Evolutionary conservation across 2,113 vertebrate species (phyloP).

Genomic region (Podarcis raffonei): DNA sequence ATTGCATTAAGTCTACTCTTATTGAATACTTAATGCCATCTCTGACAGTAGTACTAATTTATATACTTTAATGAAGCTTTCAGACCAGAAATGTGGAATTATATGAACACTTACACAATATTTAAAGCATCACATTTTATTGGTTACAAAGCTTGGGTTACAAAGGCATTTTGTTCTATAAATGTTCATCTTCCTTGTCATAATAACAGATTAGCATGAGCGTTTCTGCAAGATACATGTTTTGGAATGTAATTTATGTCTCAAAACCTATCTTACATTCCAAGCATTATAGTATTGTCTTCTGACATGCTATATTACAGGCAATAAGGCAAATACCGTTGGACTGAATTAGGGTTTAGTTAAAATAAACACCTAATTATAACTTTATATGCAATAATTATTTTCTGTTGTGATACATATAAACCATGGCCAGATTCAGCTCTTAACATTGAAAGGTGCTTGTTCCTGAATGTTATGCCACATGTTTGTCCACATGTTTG

Average conservation of each 20-base stretch:
- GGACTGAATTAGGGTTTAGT: not conserved
- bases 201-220: constrained; percentile 28
- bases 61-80: constrained; percentile 86
- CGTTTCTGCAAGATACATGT: constrained; percentile 21
- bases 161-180: constrained; percentile 41
- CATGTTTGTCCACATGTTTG: not conserved
- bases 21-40: constrained; percentile 86
- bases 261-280: constrained; percentile 43
- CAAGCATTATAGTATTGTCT: constrained; percentile 5
- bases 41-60: constrained; percentile 82
- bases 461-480: not conserved
- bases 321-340: constrained; percentile 22
- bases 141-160: constrained; percentile 56
- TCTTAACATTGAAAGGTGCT: not conserved
- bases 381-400: constrained; percentile 17
- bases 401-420: not conserved
- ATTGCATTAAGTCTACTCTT: constrained; percentile 86
- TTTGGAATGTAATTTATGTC: constrained; percentile 24
- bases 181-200: constrained; percentile 33
- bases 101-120: constrained; percentile 64
- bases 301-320: not conserved
- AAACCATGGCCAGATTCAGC: constrained; percentile 17
- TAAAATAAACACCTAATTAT: constrained; percentile 33
- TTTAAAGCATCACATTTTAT: constrained; percentile 69
- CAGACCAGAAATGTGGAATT: constrained; percentile 76